A percentile compares a stretch with the other conserved stretches of the same genome.
phyloP scores from a whole-genome alignment of 2,797 vertebrate genomes.

The Dermochelys coriacea region DNA sequence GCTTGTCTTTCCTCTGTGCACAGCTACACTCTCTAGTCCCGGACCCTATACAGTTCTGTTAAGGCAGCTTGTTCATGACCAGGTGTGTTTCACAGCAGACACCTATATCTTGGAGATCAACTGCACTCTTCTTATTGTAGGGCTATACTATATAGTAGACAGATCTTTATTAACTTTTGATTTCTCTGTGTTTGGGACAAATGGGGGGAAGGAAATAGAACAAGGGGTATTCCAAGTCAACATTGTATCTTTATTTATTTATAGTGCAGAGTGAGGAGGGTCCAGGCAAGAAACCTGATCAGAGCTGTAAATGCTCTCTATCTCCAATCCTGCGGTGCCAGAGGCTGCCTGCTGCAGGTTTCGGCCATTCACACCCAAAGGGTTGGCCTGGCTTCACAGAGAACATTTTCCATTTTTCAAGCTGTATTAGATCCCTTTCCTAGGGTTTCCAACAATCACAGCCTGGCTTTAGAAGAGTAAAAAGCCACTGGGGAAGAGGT shows the following conservation, averaged over 20 bases:
- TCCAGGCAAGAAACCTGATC: neutral
- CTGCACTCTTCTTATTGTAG: neutral
- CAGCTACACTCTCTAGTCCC: neutral
- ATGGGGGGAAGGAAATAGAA: neutral
- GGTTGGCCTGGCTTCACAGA: neutral
- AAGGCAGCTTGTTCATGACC: neutral
- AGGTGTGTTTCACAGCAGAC: neutral
- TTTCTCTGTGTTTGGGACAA: neutral
- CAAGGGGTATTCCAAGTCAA: neutral
- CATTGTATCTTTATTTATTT: neutral
- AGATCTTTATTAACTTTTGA: neutral
- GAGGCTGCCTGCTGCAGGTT: rapidly evolving
- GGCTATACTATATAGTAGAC: neutral
- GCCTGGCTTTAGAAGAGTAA: neutral
- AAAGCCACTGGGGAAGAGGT: neutral
- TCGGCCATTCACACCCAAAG: rapidly evolving
- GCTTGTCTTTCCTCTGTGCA: neutral
- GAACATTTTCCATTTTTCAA: neutral
- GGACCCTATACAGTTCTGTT: neutral
- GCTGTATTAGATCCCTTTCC: neutral
- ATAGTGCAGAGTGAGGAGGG: neutral
- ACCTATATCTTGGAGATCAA: neutral
- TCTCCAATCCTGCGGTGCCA: rapidly evolving
- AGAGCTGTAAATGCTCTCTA: neutral
- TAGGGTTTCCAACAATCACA: neutral